These are phyloP conservation scores for Aphodius granarius DNA, from an alignment of 2,888 invertebrate species.

Conservation along the genomic window DNA sequence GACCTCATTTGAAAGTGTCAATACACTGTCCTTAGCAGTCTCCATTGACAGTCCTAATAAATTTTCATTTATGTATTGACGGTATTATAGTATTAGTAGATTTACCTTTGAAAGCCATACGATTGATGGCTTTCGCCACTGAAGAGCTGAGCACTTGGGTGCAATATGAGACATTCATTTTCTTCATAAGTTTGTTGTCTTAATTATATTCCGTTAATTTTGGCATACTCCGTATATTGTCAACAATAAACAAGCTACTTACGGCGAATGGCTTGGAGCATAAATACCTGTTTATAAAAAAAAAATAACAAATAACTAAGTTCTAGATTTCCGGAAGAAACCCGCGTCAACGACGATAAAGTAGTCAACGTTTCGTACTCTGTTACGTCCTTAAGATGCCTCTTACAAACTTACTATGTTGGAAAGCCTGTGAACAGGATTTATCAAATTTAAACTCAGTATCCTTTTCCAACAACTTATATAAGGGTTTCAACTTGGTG, in stretches of 20 bases:
- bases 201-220: conserved; percentile 27
- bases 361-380: too few relatives aligned
- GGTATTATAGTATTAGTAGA: neutral
- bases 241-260: conserved; percentile 27
- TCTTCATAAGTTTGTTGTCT: conserved; percentile 22
- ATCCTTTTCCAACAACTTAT: too few relatives aligned
- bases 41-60: neutral
- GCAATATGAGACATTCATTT: conserved; percentile 30
- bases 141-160: conserved; percentile 22
- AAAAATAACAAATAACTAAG: too few relatives aligned
- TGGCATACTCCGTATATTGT: conserved; percentile 20
- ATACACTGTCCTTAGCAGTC: too few relatives aligned
- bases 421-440: too few relatives aligned
- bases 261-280: conserved; percentile 20
- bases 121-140: conserved; percentile 20
- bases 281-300: conserved; percentile 29
- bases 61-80: neutral
- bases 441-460: too few relatives aligned
- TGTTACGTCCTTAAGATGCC: too few relatives aligned
- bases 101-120: neutral
- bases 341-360: too few relatives aligned
- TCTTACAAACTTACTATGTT: too few relatives aligned
- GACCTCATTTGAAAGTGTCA: neutral
- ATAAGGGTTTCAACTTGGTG: too few relatives aligned
- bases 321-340: too few relatives aligned